Conservation (phyloP, 1,140 invertebrate genomes). For the Formica exsecta region DNA sequence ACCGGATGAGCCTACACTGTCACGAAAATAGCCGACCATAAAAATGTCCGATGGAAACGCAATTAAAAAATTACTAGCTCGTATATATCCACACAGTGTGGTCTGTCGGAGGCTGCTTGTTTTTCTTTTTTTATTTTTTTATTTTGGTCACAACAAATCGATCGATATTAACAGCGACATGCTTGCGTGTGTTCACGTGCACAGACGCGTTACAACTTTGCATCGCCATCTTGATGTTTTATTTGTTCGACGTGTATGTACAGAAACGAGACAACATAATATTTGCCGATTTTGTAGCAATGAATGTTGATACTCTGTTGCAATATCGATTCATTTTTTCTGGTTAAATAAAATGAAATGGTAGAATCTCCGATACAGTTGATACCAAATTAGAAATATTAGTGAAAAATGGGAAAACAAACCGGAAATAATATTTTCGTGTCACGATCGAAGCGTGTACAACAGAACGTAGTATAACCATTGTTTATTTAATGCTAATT, state of each 20-base stretch:
- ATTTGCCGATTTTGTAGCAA: slow-evolving; percentile 3
- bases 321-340: slow-evolving; percentile 17
- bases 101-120: slow-evolving; percentile 53
- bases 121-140: slow-evolving; percentile 65
- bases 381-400: background rate
- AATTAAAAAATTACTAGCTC: slow-evolving; percentile 77
- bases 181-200: slow-evolving; percentile 49
- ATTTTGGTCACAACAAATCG: slow-evolving; percentile 54
- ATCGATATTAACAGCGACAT: slow-evolving; percentile 64
- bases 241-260: background rate
- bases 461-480: too few species aligned
- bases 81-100: slow-evolving; percentile 60
- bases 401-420: background rate
- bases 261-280: background rate
- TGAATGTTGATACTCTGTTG: background rate
- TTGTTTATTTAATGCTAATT: too few species aligned
- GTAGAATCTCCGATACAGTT: background rate
- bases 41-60: slow-evolving; percentile 77
- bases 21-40: slow-evolving; percentile 73
- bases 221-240: slow-evolving; percentile 39
- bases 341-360: background rate
- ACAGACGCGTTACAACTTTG: slow-evolving; percentile 1
- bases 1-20: slow-evolving; percentile 56
- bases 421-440: background rate
- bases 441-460: background rate